These are phyloP conservation scores for Hafferia zeledoni DNA, from an alignment of 2,797 vertebrate species.

Conservation along the genomic window DNA sequence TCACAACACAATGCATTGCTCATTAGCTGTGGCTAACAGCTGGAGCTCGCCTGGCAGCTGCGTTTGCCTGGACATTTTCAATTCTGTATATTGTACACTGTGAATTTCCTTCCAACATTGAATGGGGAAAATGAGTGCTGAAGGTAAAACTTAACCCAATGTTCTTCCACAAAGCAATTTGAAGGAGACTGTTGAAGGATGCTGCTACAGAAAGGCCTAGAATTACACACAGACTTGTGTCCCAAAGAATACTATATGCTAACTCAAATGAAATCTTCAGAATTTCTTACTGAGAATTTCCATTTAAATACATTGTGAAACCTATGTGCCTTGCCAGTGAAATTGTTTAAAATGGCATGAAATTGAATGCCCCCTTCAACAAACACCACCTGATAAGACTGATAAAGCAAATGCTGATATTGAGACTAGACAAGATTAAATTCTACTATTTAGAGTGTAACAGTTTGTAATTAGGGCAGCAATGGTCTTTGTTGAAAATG, in stretches of 20 bases:
- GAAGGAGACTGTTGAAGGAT: neutral
- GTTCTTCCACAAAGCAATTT: neutral
- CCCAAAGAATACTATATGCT: neutral
- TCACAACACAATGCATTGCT: neutral
- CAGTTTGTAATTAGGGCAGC: slow-evolving; percentile 58
- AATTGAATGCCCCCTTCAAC: slow-evolving; percentile 49
- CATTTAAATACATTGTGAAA: slow-evolving; percentile 55
- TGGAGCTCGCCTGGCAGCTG: neutral
- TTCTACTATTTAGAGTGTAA: slow-evolving; percentile 60
- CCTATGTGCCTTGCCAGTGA: slow-evolving; percentile 27
- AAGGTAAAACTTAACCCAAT: neutral
- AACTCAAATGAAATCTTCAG: slow-evolving; percentile 55
- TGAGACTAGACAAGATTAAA: slow-evolving; percentile 54
- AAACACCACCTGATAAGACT: slow-evolving; percentile 63
- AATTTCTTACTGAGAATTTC: slow-evolving; percentile 61
- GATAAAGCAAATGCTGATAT: slow-evolving; percentile 44
- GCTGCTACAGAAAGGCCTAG: neutral
- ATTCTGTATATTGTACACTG: neutral
- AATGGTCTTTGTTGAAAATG: slow-evolving; percentile 54
- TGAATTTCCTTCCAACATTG: neutral
- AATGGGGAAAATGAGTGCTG: neutral
- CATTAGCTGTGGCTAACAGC: neutral
- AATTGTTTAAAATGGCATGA: slow-evolving; percentile 70
- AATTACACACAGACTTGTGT: neutral
- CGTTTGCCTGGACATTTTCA: neutral